These are phyloP conservation scores for Diadromus collaris DNA, from an alignment of 2,888 invertebrate species.

Conservation along the genomic window DNA sequence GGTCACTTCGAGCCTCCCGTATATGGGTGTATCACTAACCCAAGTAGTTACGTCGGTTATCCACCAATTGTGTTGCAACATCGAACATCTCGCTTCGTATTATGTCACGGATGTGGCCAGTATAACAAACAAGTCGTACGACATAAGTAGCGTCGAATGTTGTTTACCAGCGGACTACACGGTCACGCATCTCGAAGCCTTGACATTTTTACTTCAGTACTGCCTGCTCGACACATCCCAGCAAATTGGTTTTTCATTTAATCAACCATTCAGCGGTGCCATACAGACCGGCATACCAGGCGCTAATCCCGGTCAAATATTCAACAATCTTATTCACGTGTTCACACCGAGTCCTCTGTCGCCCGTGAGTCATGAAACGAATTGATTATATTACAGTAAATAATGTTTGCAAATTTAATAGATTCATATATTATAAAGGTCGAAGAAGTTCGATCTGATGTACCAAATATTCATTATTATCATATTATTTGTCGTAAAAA, in stretches of 20 bases:
- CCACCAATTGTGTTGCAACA: slow-evolving; percentile 89
- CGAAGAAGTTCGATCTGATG: neutral
- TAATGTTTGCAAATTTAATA: neutral
- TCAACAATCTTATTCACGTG: slow-evolving; percentile 90
- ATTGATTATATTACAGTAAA: neutral
- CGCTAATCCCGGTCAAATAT: slow-evolving; percentile 86
- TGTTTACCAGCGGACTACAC: slow-evolving; percentile 89
- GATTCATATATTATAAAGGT: neutral
- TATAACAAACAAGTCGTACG: slow-evolving; percentile 68
- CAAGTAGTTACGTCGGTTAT: slow-evolving; percentile 89
- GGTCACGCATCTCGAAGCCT: slow-evolving; percentile 88
- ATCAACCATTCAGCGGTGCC: slow-evolving; percentile 81
- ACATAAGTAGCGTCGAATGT: slow-evolving; percentile 78
- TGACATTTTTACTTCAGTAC: slow-evolving; percentile 90
- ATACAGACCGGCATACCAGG: slow-evolving; percentile 82
- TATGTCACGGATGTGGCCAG: slow-evolving; percentile 73
- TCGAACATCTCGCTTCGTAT: slow-evolving; percentile 83
- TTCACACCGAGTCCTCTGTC: slow-evolving; percentile 86
- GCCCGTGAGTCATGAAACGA: slow-evolving; percentile 70
- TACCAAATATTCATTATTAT: neutral
- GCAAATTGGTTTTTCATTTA: slow-evolving; percentile 82
- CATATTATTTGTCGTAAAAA: neutral
- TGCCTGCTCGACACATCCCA: slow-evolving; percentile 87
- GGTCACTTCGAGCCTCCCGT: slow-evolving; percentile 90
- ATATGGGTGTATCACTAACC: slow-evolving; percentile 88